Conservation (phyloP, 2,888 invertebrate genomes). For the Augiades crinisus region DNA sequence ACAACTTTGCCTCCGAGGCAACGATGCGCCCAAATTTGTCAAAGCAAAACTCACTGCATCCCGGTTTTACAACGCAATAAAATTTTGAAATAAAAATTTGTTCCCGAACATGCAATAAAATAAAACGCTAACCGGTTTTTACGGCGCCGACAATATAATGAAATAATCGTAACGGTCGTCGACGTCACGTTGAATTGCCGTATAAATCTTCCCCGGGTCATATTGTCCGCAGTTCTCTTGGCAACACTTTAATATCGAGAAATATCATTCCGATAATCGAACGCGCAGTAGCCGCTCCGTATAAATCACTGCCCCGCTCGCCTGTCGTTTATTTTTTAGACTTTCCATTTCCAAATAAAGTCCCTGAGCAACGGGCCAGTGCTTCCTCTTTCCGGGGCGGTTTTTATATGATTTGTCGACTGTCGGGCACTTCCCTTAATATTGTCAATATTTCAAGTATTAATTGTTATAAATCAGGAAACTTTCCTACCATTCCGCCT, state of each 20-base stretch:
- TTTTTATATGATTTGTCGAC: constrained; percentile 79
- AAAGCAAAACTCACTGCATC: constrained; percentile 51
- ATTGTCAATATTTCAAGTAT: constrained; percentile 81
- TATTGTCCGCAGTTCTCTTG: constrained; percentile 78
- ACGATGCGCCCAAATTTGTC: constrained; percentile 50
- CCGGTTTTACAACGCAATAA: constrained; percentile 73
- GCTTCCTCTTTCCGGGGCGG: constrained; percentile 80
- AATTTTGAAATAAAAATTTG: constrained; percentile 77
- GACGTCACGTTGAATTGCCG: constrained; percentile 74
- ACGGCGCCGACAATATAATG: constrained; percentile 80
- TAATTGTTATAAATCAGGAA: constrained; percentile 80
- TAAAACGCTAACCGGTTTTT: constrained; percentile 78
- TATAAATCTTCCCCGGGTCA: constrained; percentile 80
- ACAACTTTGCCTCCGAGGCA: constrained; percentile 31
- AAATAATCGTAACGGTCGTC: constrained; percentile 79
- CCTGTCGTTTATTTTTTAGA: constrained; percentile 79
- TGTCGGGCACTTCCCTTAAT: constrained; percentile 78
- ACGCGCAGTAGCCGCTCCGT: constrained; percentile 66
- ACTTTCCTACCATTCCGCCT: constrained; percentile 56
- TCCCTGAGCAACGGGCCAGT: constrained; percentile 76
- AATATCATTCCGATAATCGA: constrained; percentile 80
- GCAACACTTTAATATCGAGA: constrained; percentile 81
- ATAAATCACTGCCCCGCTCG: constrained; percentile 74
- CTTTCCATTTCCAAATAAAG: constrained; percentile 81
- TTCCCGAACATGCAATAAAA: constrained; percentile 71